Percentiles rank a stretch among this genome's conserved stretches.
Evolutionary conservation across 2,113 vertebrate species (phyloP).

Genomic region (Macaca nemestrina): DNA sequence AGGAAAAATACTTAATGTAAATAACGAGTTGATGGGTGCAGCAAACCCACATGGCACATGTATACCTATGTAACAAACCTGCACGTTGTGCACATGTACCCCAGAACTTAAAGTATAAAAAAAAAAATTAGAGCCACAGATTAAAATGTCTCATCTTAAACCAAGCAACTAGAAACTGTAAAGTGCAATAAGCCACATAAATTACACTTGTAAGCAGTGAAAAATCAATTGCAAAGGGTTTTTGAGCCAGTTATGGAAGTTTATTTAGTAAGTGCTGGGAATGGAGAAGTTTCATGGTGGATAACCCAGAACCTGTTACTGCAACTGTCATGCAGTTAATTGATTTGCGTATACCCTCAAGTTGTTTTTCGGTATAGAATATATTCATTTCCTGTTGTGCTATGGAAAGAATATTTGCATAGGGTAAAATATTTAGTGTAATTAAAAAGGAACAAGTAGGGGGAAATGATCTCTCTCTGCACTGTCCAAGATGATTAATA

Average conservation of each 20-base stretch:
- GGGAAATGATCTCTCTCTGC: background rate
- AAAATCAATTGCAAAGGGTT: background rate
- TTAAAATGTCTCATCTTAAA: slow-evolving; percentile 38
- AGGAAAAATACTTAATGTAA: no score
- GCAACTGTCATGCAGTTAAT: background rate
- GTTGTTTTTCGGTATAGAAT: slow-evolving; percentile 2
- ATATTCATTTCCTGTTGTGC: slow-evolving; percentile 27
- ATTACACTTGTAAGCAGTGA: slow-evolving; percentile 15
- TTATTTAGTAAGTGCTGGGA: slow-evolving; percentile 14
- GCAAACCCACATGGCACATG: no score
- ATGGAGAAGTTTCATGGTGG: background rate
- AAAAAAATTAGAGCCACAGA: background rate
- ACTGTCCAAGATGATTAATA: slow-evolving; percentile 34
- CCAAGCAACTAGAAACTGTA: background rate
- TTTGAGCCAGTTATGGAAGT: background rate
- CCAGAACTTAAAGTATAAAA: background rate
- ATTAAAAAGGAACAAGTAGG: slow-evolving; percentile 26
- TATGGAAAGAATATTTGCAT: background rate
- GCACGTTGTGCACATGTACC: no score
- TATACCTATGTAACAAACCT: no score
- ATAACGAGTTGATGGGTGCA: no score
- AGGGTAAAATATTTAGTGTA: slow-evolving; percentile 11
- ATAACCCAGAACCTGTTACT: slow-evolving; percentile 8
- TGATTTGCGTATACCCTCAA: background rate
- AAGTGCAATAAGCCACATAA: background rate